Percentiles rank a stretch among this genome's conserved stretches.
phyloP scores from a whole-genome alignment of 2,888 invertebrate genomes.

The Leucoma salicis region DNA sequence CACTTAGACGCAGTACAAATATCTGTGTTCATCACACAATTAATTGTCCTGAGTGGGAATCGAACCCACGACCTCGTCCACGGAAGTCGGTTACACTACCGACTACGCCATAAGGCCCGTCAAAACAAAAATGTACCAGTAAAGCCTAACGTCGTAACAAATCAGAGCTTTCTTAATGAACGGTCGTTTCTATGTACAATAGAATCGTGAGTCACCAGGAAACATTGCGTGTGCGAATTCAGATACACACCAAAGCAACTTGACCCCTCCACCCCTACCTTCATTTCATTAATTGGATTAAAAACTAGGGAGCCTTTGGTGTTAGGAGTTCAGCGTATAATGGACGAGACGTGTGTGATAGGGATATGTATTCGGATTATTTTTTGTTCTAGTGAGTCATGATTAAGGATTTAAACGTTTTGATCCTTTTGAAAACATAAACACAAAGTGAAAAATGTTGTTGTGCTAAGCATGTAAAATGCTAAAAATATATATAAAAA shows the following conservation, averaged over 20 bases:
- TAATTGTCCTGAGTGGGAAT: too few relatives aligned
- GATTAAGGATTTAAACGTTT: constrained; percentile 19
- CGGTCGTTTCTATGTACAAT: constrained; percentile 19
- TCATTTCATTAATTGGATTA: constrained; percentile 41
- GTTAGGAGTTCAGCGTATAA: constrained; percentile 31
- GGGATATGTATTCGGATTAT: constrained; percentile 30
- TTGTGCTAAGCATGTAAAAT: too few relatives aligned
- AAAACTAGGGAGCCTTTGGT: constrained; percentile 28
- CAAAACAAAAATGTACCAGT: too few relatives aligned
- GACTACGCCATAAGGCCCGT: too few relatives aligned
- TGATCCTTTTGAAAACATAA: too few relatives aligned
- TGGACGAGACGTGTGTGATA: constrained; percentile 38
- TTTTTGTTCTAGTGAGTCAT: constrained; percentile 36
- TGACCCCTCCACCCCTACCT: constrained; percentile 44
- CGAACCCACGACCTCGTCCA: too few relatives aligned
- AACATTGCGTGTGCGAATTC: constrained; percentile 56
- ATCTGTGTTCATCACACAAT: too few relatives aligned
- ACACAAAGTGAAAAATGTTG: too few relatives aligned
- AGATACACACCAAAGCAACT: constrained; percentile 36
- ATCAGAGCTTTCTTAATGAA: constrained; percentile 35
- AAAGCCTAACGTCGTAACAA: too few relatives aligned
- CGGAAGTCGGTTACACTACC: too few relatives aligned
- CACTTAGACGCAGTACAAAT: too few relatives aligned
- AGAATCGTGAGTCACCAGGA: constrained; percentile 51
- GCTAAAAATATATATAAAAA: too few relatives aligned